Base-by-base conservation (phyloP, 1,140 invertebrate genomes). In the Stegodyphus dumicola region DNA sequence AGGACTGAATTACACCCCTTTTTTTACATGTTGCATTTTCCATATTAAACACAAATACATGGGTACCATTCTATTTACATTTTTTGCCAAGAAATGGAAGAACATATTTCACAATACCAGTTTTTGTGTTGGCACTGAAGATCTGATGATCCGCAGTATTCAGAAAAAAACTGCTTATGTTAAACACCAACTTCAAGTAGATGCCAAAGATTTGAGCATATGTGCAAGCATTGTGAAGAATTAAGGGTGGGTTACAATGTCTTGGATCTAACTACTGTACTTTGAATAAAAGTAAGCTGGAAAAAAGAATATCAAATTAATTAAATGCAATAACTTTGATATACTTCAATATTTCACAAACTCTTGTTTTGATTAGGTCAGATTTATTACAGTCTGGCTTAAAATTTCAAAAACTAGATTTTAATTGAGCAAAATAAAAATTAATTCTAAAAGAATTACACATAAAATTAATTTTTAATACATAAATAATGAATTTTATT, bases 281-380 rank as follows among this genome's bases (percentile, higher is more conserved):
- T 85, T 85, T 85, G 81, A 85, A 85, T 85, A 85, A 85, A 85
- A 85, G 81, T 85, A 85, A 85, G 64, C 81, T 85, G 73, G 6
- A 84, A 10, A 53, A 66, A 67, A 60, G 5, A 60, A 60, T 15
- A 60, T 60, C 9, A 60, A 60, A 10, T 10, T 15, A 60, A 5
- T 60, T 60, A 9, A 2, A 10, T 60, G 9, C 15, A 60, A 5
- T 15, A 60, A 60, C 9, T 60, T 60, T 5, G 1, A 60, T 3
- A 33, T 33, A 33, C 33, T 33, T 33, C 33, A 33, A 33, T 33
- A 33, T 33, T 3, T 33, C 33, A 33, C 33, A 33, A 1, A 33
- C 33, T 33, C 33, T 33, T 1, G 33, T 33, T 33, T 33, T 33
- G 33, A 33, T 33, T 3, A 33, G 33, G 1, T 3, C 33, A 33